Percentiles rank a stretch among this genome's conserved stretches.
These are phyloP conservation scores for Trachelus tabidus DNA, from an alignment of 2,888 invertebrate genomes.

Conservation along the genomic window DNA sequence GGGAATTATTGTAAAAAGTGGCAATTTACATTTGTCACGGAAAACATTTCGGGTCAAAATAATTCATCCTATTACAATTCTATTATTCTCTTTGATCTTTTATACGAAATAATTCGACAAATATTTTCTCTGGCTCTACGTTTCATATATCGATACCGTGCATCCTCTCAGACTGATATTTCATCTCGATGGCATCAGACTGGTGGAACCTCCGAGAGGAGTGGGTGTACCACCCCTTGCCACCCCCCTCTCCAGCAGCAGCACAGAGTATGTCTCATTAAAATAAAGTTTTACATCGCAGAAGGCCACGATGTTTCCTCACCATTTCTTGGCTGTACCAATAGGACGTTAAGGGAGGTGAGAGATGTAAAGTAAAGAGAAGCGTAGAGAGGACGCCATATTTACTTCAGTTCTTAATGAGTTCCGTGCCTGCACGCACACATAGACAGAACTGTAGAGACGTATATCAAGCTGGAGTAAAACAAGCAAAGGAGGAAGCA, in stretches of 20 bases:
- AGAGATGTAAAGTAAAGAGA: background rate
- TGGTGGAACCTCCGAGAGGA: background rate
- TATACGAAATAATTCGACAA: background rate
- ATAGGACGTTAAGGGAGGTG: background rate
- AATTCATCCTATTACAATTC: background rate
- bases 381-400: slow-evolving; percentile 27
- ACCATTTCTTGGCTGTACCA: slow-evolving; percentile 4
- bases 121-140: background rate
- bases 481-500: background rate
- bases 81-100: background rate
- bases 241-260: rapidly evolving
- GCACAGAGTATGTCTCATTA: slow-evolving; percentile 36
- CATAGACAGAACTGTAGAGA: background rate
- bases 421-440: slow-evolving; percentile 34
- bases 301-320: slow-evolving; percentile 27
- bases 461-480: background rate
- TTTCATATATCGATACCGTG: background rate
- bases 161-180: background rate
- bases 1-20: slow-evolving; percentile 5
- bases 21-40: background rate
- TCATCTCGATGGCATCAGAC: background rate
- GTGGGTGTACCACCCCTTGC: no score
- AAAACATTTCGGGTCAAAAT: background rate
- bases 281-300: slow-evolving; percentile 45
- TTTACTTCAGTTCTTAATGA: slow-evolving; percentile 52